Percentiles rank a stretch among this genome's conserved stretches.
Evolutionary conservation across 2,113 vertebrate species (phyloP).

Genomic region (Leucopternis melanops): DNA sequence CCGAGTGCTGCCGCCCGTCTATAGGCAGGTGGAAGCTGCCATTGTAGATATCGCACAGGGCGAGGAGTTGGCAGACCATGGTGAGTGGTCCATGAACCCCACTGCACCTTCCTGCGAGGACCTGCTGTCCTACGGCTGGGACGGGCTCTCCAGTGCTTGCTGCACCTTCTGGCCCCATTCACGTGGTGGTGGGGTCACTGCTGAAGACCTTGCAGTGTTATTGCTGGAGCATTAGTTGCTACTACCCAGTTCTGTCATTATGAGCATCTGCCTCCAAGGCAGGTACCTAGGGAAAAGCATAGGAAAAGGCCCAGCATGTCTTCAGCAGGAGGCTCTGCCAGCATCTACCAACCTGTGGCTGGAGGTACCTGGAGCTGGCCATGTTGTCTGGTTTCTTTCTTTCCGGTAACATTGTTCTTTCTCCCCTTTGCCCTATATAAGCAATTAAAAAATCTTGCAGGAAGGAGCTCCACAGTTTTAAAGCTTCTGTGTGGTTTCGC

Average conservation of each 20-base stretch:
- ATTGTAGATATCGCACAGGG: background rate
- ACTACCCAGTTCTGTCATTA: background rate
- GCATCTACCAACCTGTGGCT: background rate
- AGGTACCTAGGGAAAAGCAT: background rate
- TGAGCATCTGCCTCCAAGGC: background rate
- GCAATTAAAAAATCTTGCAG: background rate
- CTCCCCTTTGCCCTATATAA: background rate
- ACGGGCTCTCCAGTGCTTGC: background rate
- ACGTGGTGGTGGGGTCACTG: rapidly evolving
- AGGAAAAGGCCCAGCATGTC: background rate
- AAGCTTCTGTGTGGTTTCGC: background rate
- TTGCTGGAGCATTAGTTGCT: background rate
- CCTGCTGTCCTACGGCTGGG: background rate
- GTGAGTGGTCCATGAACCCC: background rate
- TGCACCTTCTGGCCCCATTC: background rate
- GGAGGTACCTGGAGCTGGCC: background rate
- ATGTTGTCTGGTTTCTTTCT: rapidly evolving
- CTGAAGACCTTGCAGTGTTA: background rate
- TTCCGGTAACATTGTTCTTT: background rate
- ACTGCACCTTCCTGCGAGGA: background rate
- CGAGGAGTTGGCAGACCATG: slow-evolving; percentile 44
- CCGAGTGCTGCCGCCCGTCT: slow-evolving; percentile 47
- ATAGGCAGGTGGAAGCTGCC: slow-evolving; percentile 58
- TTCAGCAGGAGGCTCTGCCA: background rate
- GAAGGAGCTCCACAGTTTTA: background rate